These are phyloP conservation scores for Polyodon spathula DNA, from an alignment of 2,113 vertebrate genomes.

Conservation along the genomic window DNA sequence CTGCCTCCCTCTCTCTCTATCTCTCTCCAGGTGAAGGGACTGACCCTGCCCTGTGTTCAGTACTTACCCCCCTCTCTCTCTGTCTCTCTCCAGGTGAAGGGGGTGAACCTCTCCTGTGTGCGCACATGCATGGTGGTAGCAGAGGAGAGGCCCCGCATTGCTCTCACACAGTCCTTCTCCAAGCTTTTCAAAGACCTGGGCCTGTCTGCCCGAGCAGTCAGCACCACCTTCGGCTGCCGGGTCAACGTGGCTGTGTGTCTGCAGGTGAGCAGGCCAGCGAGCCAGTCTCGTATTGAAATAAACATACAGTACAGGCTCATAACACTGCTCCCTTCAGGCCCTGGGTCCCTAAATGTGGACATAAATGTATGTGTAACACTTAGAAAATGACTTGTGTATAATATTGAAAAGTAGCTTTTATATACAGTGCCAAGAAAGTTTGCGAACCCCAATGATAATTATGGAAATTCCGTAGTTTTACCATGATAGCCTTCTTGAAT, in stretches of 20 bases:
- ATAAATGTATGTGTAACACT: too few relatives aligned
- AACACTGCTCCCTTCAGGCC: too few relatives aligned
- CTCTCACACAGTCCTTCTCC: constrained; percentile 86
- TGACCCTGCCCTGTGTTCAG: neutral
- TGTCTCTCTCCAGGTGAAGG: constrained; percentile 58
- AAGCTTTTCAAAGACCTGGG: constrained; percentile 94
- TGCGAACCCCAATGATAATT: too few relatives aligned
- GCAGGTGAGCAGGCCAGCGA: constrained; percentile 64
- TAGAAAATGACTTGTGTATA: too few relatives aligned
- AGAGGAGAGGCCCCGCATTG: constrained; percentile 82
- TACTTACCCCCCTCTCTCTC: neutral
- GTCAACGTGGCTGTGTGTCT: constrained; percentile 92
- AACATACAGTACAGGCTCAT: too few relatives aligned
- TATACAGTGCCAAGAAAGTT: too few relatives aligned
- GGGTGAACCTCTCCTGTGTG: constrained; percentile 86
- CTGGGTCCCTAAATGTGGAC: too few relatives aligned
- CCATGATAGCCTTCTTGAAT: too few relatives aligned
- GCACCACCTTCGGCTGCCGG: constrained; percentile 93
- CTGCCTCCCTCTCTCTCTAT: constrained; percentile 2
- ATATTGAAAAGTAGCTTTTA: too few relatives aligned
- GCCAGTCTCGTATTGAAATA: too few relatives aligned
- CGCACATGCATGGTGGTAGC: constrained; percentile 95
- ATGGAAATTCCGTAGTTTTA: too few relatives aligned
- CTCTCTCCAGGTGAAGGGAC: constrained; percentile 36
- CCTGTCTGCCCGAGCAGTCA: constrained; percentile 82